Evolutionary conservation across 2,888 invertebrate species (phyloP), one percentile per base, ranked within the genome.

Genomic region (Cerceris ruficornis): DNA sequence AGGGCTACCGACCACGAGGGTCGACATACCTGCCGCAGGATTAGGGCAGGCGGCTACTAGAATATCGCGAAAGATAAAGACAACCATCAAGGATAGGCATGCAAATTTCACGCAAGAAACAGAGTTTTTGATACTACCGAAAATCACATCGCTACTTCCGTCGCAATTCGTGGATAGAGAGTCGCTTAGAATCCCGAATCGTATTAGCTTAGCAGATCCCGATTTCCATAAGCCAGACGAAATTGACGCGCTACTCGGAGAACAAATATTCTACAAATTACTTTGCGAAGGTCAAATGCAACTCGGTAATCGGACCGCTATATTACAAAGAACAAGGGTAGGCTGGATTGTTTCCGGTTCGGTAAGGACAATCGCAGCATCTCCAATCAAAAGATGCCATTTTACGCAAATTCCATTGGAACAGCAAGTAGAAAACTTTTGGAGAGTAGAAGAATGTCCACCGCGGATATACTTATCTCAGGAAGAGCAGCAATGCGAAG

Each of bases 231-330:
- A 15, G 11, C 65, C 70, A 28, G 17, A 11, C 11, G 39, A 28
- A 7, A 59, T 71, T 28, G 70, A 71, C 13, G 70, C 52, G 1
- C 28, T 71, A 0, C 14, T 71, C 11, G 64, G 70, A 0, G 64
- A 58, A 14, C 6, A 28, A 13, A 4, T 71, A 8, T 71, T 71
- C n/a, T 66, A 59, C 7, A n/a, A 43, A 0, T 14, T 65, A 41
- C 13, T 71, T 13, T 5, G 17, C 0, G 8, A 14, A 0, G 71
- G 71, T 11, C 65, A 59, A 11, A 65, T 66, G 5, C 58, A 14
- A 7, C 8, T 71, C 9, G 0, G 6, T 7, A 39, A 46, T 5
- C 0, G 1, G 0, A 15, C n/a, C 0, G 9, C 58, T 9, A 42
- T 58, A 7, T 11, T 71, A 43, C 65, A 71, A 28, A 59, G 64